Evolutionary conservation across 2,113 vertebrate species (phyloP), one percentile per base, ranked within the genome.

Genomic region (Forbesichthys agassizii): DNA sequence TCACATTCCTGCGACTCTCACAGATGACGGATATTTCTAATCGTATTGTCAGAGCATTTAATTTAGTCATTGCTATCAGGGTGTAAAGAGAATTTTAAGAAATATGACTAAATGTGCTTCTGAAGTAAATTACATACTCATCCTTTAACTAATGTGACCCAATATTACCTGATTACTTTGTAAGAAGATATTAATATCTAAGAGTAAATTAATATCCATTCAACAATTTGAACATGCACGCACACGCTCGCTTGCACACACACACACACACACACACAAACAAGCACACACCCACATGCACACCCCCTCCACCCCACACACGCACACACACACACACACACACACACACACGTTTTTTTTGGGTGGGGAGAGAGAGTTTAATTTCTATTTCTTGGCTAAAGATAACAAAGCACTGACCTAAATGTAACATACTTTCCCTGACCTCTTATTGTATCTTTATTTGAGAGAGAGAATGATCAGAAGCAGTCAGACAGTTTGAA

Each of bases 291-390:
- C 36, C 1, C 36, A 42, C 36, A 42, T 16, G 16, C 16, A 16
- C 16, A 16, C 16, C 16, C 16, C 16, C 16, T 16, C 16, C 16
- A 16, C 16, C 16, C 16, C 16, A 16, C 16, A 16, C 49, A 65
- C 33, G 9, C 55, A 33, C 13, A 27, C 2, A 10, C 11, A 6
- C 11, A 16, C 42, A 69, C 47, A 46, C 5, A n/a, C 60, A 27
- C 49, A 42, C 36, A 42, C 36, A 42, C 47, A 5, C 42, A 16
- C 52, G 9, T 13, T 42, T 78, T 75, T 59, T 53, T 66, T 71
- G 47, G 27, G 53, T 64, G 51, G 42, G 62, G 13, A 65, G 33
- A 27, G 27, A 27, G 27, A 27, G 61, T 72, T 73, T 65, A 61
- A 18, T n/a, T 36, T 64, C 53, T 46, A 76, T 53, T 74, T 48